Conservation (phyloP, 2,797 vertebrate genomes). For the Trichosurus vulpecula region DNA sequence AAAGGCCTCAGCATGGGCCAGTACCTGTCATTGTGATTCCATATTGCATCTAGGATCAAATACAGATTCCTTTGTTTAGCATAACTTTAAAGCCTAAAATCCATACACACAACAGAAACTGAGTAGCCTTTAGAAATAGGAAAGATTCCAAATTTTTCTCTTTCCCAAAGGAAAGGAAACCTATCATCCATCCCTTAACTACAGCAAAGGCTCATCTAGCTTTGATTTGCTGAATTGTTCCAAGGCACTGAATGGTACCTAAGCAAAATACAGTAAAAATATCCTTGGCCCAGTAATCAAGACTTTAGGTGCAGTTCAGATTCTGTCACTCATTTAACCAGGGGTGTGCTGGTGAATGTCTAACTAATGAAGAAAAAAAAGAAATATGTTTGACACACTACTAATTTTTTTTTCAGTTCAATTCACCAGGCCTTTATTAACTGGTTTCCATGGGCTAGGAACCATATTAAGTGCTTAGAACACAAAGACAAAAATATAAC, state of each 20-base stretch:
- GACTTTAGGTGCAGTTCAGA: slow-evolving; percentile 23
- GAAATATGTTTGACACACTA: background rate
- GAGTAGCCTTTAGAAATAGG: background rate
- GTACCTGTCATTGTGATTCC: too few relatives aligned
- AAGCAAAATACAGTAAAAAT: slow-evolving; percentile 5
- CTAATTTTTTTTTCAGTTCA: background rate
- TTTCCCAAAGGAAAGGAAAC: slow-evolving; percentile 34
- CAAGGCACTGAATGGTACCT: background rate
- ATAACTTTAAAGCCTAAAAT: background rate
- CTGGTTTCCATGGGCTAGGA: too few relatives aligned
- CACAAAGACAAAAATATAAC: too few relatives aligned
- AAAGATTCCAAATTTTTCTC: background rate
- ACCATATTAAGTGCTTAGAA: too few relatives aligned
- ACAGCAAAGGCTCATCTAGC: slow-evolving; percentile 30
- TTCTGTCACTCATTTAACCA: background rate
- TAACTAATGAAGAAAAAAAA: background rate
- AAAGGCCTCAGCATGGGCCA: too few relatives aligned
- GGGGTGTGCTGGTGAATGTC: background rate
- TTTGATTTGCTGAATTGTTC: slow-evolving; percentile 38
- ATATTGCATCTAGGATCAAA: background rate
- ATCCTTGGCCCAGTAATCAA: background rate
- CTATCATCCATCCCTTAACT: slow-evolving; percentile 51
- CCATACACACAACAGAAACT: background rate
- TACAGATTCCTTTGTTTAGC: background rate
- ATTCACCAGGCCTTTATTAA: too few relatives aligned